Evolutionary conservation across 2,797 vertebrate species (phyloP).

Genomic region (Heteromormyrus szaboi): DNA sequence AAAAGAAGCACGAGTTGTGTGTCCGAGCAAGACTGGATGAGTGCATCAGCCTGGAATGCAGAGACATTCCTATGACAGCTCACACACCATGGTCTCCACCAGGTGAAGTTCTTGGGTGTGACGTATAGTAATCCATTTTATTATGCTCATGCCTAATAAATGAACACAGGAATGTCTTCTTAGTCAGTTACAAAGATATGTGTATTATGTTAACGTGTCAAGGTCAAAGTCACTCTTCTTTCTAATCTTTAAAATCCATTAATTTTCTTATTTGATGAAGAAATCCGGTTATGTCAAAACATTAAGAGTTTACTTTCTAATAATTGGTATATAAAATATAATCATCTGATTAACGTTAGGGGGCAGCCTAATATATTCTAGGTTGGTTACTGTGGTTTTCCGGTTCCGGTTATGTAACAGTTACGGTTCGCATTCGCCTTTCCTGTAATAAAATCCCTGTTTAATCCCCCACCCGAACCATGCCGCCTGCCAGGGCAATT

Average conservation of each 20-base stretch:
- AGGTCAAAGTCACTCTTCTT: background rate
- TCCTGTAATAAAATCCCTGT: conserved; percentile 20
- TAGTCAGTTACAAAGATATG: background rate
- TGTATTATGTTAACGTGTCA: background rate
- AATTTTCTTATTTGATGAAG: background rate
- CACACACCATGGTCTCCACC: background rate
- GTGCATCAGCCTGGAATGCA: background rate
- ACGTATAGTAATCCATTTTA: background rate
- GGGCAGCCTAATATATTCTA: background rate
- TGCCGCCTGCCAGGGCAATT: conserved; percentile 12
- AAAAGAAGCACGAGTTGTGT: background rate
- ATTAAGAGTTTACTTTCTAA: background rate
- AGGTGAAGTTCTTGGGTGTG: background rate
- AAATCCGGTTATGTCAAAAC: background rate
- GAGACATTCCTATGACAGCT: background rate
- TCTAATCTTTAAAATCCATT: background rate
- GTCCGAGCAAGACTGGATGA: background rate
- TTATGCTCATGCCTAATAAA: background rate
- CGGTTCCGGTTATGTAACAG: conserved; percentile 20
- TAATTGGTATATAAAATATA: background rate
- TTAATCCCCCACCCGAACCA: conserved; percentile 15
- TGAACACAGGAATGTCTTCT: background rate
- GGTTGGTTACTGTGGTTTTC: background rate
- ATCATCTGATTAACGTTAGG: background rate
- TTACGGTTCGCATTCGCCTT: background rate